Base-by-base conservation (phyloP, 1,140 invertebrate species). In the Globodera rostochiensis region DNA sequence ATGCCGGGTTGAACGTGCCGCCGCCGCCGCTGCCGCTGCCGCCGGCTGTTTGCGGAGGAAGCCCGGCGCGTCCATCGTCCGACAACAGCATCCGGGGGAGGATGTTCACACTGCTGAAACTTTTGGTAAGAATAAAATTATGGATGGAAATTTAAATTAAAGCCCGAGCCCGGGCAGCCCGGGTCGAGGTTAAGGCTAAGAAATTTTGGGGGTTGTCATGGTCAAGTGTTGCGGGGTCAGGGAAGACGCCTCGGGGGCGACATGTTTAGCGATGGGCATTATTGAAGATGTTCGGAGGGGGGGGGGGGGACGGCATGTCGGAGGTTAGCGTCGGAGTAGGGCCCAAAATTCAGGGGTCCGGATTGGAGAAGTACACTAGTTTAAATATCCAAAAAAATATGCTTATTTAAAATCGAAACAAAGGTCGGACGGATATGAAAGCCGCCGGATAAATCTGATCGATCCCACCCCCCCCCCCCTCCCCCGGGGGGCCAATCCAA, bases 321-420 rank as follows among this genome's bases (percentile, higher is more conserved):
- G 36, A 0, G 3, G 36, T 36, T 36, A 2, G 25, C 36, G 36
- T 36, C 2, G 36, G 36, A 36, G 36, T 36, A 36, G 3, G 3
- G 36, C 36, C 36, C 36, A 36, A 36, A 36, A 36, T 36, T 36
- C 36, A 1, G 36, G 36, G 36, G 36, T 36, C 36, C 36, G 36
- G 36, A 3, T 36, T 36, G 36, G 36, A 3, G 36, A 36, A 3
- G 36, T 36, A 36, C 36, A 3, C 36, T 36, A 2, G 3, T 36
- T 36, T 2, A 36, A 36, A 36, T 36, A 36, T 3, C 36, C 36
- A 36, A 36, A n/a, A 36, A 36, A n/a, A 67, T 67, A 67, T 67
- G 66, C 21, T 67, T 67, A 67, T 67, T n/a, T n/a, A 67, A 67
- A 67, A 67, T n/a, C 66, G 66, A n/a, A 67, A 67, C n/a, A 67